These are phyloP conservation scores for Calyptomena viridis DNA, from an alignment of 2,113 vertebrate genomes.

Conservation along the genomic window DNA sequence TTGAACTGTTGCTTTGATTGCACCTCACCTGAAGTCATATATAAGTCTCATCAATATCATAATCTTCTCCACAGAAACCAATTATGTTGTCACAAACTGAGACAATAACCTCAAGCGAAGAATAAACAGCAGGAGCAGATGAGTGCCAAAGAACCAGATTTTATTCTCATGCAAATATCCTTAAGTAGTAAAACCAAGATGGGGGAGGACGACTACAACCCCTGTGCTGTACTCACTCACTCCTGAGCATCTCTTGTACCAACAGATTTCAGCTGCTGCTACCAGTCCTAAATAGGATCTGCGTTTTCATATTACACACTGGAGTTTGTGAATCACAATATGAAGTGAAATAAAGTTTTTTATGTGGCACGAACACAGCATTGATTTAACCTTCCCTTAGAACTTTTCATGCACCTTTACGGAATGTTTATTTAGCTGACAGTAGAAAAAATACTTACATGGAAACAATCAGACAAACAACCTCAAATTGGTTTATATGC, in stretches of 20 bases:
- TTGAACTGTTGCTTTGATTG: conserved; percentile 32
- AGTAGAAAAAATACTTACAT: not conserved
- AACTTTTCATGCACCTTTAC: not conserved
- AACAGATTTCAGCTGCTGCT: not conserved
- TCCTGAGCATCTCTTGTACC: not conserved
- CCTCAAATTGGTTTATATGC: not conserved
- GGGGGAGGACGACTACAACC: not conserved
- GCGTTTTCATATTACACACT: not conserved
- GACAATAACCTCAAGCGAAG: conserved; percentile 63
- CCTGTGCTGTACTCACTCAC: not conserved
- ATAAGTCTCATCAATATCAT: conserved; percentile 61
- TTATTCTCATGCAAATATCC: conserved; percentile 61
- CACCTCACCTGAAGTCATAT: conserved; percentile 57
- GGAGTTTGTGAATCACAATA: not conserved
- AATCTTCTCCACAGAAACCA: conserved; percentile 65
- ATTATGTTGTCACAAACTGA: conserved; percentile 62
- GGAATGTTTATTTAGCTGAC: not conserved
- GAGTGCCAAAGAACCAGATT: conserved; percentile 51
- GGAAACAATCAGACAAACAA: not conserved
- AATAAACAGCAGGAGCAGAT: conserved; percentile 61
- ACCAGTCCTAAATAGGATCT: not conserved
- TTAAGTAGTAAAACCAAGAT: conserved; percentile 38
- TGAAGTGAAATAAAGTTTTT: not conserved
- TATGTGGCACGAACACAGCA: not conserved
- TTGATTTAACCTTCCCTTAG: not conserved